phyloP scores from a whole-genome alignment of 37 sponge, comb jelly and placozoan genomes.

The Aplysina aerophoba region DNA sequence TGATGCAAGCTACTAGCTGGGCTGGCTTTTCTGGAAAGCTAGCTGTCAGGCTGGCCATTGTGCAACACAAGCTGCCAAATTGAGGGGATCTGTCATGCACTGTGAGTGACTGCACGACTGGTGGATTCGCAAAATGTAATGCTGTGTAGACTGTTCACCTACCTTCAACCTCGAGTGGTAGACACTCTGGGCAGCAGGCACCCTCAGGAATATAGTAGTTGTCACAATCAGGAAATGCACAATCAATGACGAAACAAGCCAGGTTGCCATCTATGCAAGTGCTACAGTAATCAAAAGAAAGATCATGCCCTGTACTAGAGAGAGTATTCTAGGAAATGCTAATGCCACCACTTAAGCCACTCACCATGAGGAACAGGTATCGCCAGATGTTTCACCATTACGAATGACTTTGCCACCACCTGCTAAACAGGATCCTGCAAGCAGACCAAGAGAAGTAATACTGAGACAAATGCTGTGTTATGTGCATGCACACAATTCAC shows the following conservation, averaged over 20 bases:
- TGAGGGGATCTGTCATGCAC: too few species aligned
- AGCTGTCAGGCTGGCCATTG: too few species aligned
- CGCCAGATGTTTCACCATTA: not conserved
- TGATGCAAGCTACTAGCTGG: too few species aligned
- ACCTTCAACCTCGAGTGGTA: not conserved
- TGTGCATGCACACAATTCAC: too few species aligned
- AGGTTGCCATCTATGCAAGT: not conserved
- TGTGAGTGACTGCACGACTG: too few species aligned
- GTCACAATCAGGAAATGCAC: conserved; percentile 9
- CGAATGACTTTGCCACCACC: not conserved
- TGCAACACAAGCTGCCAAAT: too few species aligned
- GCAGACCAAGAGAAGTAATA: too few species aligned
- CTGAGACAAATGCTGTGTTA: too few species aligned
- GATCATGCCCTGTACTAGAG: too few species aligned
- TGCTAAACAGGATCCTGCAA: not conserved
- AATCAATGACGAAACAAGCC: not conserved
- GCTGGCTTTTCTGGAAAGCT: too few species aligned
- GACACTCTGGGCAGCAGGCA: conserved; percentile 20
- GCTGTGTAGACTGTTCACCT: not conserved
- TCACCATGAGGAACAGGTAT: not conserved
- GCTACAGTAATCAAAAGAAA: not conserved
- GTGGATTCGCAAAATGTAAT: too few species aligned
- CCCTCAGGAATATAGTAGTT: conserved; percentile 18
- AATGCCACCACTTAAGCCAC: too few species aligned
- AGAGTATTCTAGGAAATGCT: not conserved